Conservation (phyloP, 2,888 invertebrate genomes). For the Caenorhabditis afra region DNA sequence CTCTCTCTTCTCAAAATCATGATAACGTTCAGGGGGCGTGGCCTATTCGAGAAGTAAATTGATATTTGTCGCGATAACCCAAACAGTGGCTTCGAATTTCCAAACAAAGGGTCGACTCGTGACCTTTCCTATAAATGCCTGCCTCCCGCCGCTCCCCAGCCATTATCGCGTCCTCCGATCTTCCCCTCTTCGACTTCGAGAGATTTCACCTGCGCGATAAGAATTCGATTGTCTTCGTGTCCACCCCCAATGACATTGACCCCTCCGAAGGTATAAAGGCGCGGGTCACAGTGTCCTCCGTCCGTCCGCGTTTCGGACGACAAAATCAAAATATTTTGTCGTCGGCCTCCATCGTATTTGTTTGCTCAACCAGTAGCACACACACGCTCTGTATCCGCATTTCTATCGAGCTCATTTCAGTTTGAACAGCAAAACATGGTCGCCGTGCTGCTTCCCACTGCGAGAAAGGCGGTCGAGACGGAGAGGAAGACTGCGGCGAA, state of each 20-base stretch:
- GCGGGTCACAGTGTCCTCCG: no score
- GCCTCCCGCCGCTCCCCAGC: slow-evolving; percentile 32
- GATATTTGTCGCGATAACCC: not conserved
- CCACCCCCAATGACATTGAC: slow-evolving; percentile 25
- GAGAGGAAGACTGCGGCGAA: slow-evolving; percentile 15
- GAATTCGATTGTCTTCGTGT: slow-evolving; percentile 23
- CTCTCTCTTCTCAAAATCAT: not conserved
- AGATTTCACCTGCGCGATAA: slow-evolving; percentile 25
- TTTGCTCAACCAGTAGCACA: slow-evolving; percentile 22
- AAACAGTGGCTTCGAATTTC: slow-evolving; percentile 42
- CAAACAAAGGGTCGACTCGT: slow-evolving; percentile 18
- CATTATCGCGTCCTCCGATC: slow-evolving; percentile 16
- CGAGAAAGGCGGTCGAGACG: slow-evolving; percentile 23
- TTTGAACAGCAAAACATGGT: slow-evolving; percentile 23
- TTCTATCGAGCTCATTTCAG: not conserved
- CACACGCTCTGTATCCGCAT: not conserved
- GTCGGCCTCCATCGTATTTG: slow-evolving; percentile 7
- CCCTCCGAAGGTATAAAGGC: slow-evolving; percentile 38
- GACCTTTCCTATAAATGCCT: not conserved
- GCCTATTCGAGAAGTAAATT: not conserved
- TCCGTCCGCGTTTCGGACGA: no score
- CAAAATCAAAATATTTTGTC: slow-evolving; percentile 11
- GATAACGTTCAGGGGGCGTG: not conserved
- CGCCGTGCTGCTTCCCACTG: slow-evolving; percentile 46
- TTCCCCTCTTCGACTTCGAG: slow-evolving; percentile 21